A percentile compares a stretch with the other conserved stretches of the same genome.
Conservation (phyloP, 23 tunicate species). For the Oikopleura albicans region DNA sequence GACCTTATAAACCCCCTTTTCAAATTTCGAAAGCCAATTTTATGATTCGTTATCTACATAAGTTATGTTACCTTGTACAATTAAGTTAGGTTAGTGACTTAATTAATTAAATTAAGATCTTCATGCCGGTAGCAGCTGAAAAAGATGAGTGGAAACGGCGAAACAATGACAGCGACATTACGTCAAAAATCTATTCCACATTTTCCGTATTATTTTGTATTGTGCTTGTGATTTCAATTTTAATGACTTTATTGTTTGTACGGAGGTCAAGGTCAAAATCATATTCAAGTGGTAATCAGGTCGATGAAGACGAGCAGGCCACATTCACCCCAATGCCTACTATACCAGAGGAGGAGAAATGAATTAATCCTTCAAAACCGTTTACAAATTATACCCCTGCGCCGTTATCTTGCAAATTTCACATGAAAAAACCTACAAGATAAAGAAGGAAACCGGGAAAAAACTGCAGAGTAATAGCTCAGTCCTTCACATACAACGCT, state of each 20-base stretch:
- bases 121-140: background rate
- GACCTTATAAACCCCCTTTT: too few species aligned
- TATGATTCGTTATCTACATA: too few species aligned
- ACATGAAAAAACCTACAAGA: too few species aligned
- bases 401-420: too few species aligned
- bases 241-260: background rate
- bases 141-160: background rate
- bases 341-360: background rate
- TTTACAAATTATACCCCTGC: too few species aligned
- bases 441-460: too few species aligned
- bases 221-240: background rate
- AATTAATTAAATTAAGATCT: background rate
- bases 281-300: background rate
- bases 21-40: too few species aligned
- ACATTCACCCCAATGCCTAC: constrained; percentile 12
- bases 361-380: too few species aligned
- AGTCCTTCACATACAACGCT: too few species aligned
- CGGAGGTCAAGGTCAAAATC: background rate
- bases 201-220: background rate
- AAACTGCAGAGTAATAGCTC: too few species aligned
- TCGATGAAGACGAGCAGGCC: background rate
- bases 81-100: too few species aligned
- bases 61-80: too few species aligned
- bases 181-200: background rate
- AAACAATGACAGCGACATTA: background rate